Percentiles rank a stretch among this genome's conserved stretches.
Evolutionary conservation across 2,888 invertebrate species (phyloP).

Genomic region (Torymus texanus): DNA sequence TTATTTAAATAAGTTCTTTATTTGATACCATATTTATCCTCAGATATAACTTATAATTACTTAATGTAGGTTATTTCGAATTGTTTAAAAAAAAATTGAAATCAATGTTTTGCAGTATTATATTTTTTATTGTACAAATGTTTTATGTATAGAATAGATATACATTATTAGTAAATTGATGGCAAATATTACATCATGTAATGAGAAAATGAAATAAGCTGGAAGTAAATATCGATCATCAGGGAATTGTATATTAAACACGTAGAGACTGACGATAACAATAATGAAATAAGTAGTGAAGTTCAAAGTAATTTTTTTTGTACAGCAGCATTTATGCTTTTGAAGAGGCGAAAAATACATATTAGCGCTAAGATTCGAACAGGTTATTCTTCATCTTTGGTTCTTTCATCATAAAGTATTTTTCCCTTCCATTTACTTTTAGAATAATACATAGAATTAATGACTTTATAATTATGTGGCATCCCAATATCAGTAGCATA

Average conservation of each 20-base stretch:
- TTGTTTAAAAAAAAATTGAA: constrained; percentile 30
- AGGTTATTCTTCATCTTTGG: constrained; percentile 49
- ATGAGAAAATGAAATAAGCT: constrained; percentile 39
- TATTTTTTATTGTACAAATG: constrained; percentile 40
- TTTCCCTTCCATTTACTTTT: constrained; percentile 41
- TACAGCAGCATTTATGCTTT: constrained; percentile 54
- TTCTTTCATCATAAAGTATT: constrained; percentile 46
- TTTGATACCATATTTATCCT: constrained; percentile 50
- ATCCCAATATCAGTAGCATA: constrained; percentile 73
- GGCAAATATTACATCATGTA: constrained; percentile 33
- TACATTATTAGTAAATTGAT: constrained; percentile 45
- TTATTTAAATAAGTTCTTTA: constrained; percentile 58
- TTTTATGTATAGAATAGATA: constrained; percentile 43
- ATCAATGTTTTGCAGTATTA: constrained; percentile 50
- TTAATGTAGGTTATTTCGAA: constrained; percentile 45
- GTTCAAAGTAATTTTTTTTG: constrained; percentile 54
- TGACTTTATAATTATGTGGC: constrained; percentile 33
- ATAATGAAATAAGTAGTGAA: constrained; percentile 55
- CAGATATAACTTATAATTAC: constrained; percentile 40
- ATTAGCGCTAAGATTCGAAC: constrained; percentile 32
- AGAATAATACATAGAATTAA: constrained; percentile 28
- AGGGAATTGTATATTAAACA: constrained; percentile 56
- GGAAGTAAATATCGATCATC: constrained; percentile 56
- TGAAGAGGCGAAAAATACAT: constrained; percentile 50
- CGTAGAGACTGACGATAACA: constrained; percentile 58